A percentile compares a stretch with the other conserved stretches of the same genome.
These are phyloP conservation scores for Pantherophis alleghaniensis DNA, from an alignment of 2,797 vertebrate species.

Conservation along the genomic window DNA sequence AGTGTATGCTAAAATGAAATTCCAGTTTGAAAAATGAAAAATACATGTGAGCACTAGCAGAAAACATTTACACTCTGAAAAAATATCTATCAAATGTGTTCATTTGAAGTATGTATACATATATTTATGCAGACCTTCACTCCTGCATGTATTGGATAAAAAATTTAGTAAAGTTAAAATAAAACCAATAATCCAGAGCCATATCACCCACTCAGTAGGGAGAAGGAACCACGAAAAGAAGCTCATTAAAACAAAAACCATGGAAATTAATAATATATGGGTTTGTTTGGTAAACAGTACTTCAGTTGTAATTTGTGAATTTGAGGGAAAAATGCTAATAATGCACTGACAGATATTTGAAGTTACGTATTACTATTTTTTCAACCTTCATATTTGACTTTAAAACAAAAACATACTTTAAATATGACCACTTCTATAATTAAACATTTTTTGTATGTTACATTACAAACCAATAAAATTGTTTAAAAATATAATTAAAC, in stretches of 20 bases:
- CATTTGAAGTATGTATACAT: neutral
- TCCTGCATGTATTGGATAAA: neutral
- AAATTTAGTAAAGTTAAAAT: neutral
- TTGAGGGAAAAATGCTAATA: neutral
- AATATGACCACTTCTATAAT: constrained; percentile 53
- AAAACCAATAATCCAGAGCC: neutral
- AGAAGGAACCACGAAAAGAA: neutral
- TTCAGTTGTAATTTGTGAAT: neutral
- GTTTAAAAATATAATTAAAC: constrained; percentile 34
- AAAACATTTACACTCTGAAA: neutral
- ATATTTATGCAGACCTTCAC: neutral
- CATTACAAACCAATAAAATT: too few species aligned
- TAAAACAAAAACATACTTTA: constrained; percentile 49
- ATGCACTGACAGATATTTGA: neutral
- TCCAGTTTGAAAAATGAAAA: neutral
- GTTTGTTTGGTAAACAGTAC: neutral
- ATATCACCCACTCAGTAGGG: neutral
- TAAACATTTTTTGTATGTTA: constrained; percentile 31
- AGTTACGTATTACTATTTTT: neutral
- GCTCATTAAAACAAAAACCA: neutral
- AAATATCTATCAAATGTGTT: neutral
- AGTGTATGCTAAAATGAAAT: neutral
- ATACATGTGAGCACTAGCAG: neutral
- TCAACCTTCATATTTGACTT: constrained; percentile 37
- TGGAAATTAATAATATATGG: neutral